A percentile compares a stretch with the other conserved stretches of the same genome.
Evolutionary conservation across 2,113 vertebrate genomes (phyloP).

Genomic region (Pungitius pungitius): DNA sequence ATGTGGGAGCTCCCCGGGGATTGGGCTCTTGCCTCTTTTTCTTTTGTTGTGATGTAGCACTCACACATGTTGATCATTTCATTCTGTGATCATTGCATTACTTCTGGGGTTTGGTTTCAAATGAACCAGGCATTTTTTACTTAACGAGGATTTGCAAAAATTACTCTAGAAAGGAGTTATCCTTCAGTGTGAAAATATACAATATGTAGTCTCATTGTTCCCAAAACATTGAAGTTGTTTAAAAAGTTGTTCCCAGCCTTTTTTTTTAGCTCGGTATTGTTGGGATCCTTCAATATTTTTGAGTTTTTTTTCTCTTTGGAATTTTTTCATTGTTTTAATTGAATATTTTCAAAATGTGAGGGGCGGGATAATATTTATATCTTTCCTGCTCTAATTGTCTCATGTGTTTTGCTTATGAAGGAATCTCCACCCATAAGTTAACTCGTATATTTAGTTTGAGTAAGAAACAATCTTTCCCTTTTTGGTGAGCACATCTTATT

Average conservation of each 20-base stretch:
- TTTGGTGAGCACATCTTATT: constrained; percentile 1
- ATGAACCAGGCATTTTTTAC: constrained; percentile 4
- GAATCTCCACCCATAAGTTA: neutral
- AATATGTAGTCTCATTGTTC: neutral
- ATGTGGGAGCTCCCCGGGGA: constrained; percentile 81
- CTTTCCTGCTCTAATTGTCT: neutral
- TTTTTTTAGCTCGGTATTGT: neutral
- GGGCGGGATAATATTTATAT: neutral
- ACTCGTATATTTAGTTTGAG: neutral
- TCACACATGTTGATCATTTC: constrained; percentile 35
- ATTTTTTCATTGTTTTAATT: neutral
- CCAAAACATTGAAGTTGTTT: neutral
- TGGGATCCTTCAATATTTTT: neutral
- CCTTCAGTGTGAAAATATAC: neutral
- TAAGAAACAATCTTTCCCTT: neutral
- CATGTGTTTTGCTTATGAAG: neutral
- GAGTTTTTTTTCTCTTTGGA: neutral
- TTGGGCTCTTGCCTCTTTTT: constrained; percentile 32
- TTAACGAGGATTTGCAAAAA: constrained; percentile 8
- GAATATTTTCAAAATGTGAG: neutral
- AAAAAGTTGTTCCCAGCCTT: neutral
- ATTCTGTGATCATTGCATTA: constrained; percentile 28
- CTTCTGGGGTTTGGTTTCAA: constrained; percentile 31
- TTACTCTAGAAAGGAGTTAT: neutral
- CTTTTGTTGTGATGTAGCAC: constrained; percentile 33